Evolutionary conservation across 2,888 invertebrate genomes (phyloP).

Genomic region (Pachymerium ferrugineum): DNA sequence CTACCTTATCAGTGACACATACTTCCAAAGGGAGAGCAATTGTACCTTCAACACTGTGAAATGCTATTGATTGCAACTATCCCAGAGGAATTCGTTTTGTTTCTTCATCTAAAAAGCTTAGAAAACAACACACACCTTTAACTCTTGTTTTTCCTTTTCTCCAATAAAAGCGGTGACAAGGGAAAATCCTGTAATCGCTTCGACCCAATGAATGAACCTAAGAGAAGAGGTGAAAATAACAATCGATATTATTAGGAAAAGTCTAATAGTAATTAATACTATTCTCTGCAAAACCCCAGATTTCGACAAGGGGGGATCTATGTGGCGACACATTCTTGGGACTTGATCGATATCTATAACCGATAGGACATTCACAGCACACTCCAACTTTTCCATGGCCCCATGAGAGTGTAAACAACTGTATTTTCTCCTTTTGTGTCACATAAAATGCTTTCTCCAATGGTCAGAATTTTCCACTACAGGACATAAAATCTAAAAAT

Average conservation of each 20-base stretch:
- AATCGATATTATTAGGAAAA: background rate
- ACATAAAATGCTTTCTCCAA: background rate
- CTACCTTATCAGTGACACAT: constrained; percentile 19
- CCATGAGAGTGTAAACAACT: background rate
- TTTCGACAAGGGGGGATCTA: background rate
- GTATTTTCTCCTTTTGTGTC: background rate
- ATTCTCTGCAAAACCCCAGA: background rate
- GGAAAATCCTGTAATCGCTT: background rate
- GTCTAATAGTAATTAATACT: background rate
- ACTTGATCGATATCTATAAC: constrained; percentile 20
- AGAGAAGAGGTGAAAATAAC: background rate
- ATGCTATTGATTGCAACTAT: background rate
- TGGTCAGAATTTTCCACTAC: no score
- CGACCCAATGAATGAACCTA: background rate
- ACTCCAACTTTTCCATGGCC: background rate
- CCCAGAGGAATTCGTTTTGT: background rate
- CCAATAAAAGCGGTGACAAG: background rate
- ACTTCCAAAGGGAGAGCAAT: background rate
- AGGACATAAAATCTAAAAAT: no score
- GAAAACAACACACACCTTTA: background rate
- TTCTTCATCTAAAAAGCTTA: background rate
- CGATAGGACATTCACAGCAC: background rate
- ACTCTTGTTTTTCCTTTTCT: background rate
- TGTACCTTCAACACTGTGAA: background rate
- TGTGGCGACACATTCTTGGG: background rate